A percentile compares a stretch with the other conserved stretches of the same genome.
Evolutionary conservation across 2,888 invertebrate genomes (phyloP).

Genomic region (Pterostichus madidus): DNA sequence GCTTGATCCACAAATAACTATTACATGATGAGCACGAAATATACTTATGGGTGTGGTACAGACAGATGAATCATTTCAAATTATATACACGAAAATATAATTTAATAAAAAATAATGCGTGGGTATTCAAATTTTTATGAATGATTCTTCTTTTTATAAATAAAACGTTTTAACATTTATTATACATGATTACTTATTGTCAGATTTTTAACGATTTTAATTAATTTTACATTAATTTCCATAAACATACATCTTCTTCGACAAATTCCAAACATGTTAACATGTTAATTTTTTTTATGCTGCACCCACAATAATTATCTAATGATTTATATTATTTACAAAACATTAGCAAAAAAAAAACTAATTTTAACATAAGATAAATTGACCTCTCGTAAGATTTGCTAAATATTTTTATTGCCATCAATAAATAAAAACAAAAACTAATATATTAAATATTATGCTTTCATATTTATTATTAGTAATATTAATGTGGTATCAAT

Average conservation of each 20-base stretch:
- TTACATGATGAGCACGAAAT: neutral
- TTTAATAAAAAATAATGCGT: neutral
- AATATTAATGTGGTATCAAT: too few species aligned
- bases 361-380: neutral
- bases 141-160: neutral
- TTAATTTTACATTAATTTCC: constrained; percentile 37
- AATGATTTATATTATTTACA: constrained; percentile 27
- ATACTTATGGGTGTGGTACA: neutral
- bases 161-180: neutral
- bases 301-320: constrained; percentile 24
- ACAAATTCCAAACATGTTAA: constrained; percentile 27
- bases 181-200: constrained; percentile 31
- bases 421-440: too few species aligned
- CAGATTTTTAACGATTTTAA: constrained; percentile 21
- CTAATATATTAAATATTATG: too few species aligned
- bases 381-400: neutral
- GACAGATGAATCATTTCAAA: too few species aligned
- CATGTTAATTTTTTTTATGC: constrained; percentile 13
- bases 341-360: neutral
- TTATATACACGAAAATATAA: neutral
- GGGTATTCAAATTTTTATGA: neutral
- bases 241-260: constrained; percentile 2
- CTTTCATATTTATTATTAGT: too few species aligned
- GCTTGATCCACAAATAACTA: too few species aligned
- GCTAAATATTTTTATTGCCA: neutral